phyloP scores from a whole-genome alignment of 2,797 vertebrate species.

The Merluccius polli region DNA sequence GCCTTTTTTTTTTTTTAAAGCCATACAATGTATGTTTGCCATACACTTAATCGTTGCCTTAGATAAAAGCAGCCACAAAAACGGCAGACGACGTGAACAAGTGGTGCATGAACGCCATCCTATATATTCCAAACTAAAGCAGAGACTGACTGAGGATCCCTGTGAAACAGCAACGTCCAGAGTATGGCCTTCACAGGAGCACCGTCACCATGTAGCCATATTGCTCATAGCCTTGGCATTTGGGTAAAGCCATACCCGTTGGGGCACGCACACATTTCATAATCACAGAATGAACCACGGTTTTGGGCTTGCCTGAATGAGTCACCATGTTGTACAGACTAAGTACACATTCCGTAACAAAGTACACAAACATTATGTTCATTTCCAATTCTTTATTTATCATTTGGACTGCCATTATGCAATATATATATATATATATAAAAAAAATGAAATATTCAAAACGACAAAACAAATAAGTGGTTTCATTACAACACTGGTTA shows the following conservation, averaged over 20 bases:
- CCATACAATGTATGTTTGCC: background rate
- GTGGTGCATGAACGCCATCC: background rate
- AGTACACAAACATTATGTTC: background rate
- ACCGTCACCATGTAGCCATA: background rate
- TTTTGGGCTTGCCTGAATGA: background rate
- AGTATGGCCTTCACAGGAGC: background rate
- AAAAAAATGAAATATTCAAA: slow-evolving; percentile 49
- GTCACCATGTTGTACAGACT: background rate
- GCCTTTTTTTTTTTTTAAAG: background rate
- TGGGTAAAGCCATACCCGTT: background rate
- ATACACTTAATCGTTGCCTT: too few species aligned
- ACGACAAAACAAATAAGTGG: slow-evolving; percentile 36
- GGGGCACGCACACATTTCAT: background rate
- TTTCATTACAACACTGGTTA: slow-evolving; percentile 13
- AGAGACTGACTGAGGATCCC: background rate
- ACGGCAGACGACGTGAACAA: too few species aligned
- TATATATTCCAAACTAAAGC: background rate
- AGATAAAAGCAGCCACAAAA: background rate
- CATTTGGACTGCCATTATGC: slow-evolving; percentile 50
- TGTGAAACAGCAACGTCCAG: background rate
- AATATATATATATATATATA: slow-evolving; percentile 65
- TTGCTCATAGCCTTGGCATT: background rate
- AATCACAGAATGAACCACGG: background rate
- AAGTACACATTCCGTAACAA: background rate
- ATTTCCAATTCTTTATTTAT: slow-evolving; percentile 68